Percentiles rank a stretch among this genome's conserved stretches.
phyloP scores from a whole-genome alignment of 2,888 invertebrate species.

The Ecliptopera silaceata region DNA sequence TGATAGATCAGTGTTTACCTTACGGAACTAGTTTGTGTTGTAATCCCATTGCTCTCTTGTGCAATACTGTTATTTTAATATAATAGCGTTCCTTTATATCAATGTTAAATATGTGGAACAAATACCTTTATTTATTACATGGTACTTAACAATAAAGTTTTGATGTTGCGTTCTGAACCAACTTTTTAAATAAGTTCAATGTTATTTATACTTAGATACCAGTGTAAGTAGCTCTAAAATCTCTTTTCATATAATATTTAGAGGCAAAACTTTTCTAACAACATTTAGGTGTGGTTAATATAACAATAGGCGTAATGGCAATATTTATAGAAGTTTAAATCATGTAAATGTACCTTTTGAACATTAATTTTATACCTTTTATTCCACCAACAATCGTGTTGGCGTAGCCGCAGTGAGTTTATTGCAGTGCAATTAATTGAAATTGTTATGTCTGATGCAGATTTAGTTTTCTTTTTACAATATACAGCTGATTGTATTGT shows the following conservation, averaged over 20 bases:
- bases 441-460: constrained; percentile 74
- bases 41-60: constrained; percentile 67
- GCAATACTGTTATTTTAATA: constrained; percentile 45
- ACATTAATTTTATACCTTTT: constrained; percentile 57
- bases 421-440: constrained; percentile 71
- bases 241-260: constrained; percentile 75
- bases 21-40: constrained; percentile 50
- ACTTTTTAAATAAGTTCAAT: constrained; percentile 60
- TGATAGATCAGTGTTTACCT: constrained; percentile 34
- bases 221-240: constrained; percentile 73
- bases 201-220: constrained; percentile 60
- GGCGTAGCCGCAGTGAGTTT: constrained; percentile 60
- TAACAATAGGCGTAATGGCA: constrained; percentile 76
- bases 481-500: constrained; percentile 45
- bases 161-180: constrained; percentile 57
- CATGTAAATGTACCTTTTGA: constrained; percentile 59
- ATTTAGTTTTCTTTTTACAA: constrained; percentile 56
- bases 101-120: constrained; percentile 45
- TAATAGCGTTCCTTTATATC: constrained; percentile 55
- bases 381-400: constrained; percentile 61
- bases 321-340: constrained; percentile 69
- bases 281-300: constrained; percentile 76
- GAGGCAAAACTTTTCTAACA: constrained; percentile 81
- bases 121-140: constrained; percentile 58
- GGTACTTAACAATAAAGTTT: constrained; percentile 68